These are phyloP conservation scores for Takifugu ocellatus DNA, from an alignment of 2,797 vertebrate genomes.

Conservation along the genomic window DNA sequence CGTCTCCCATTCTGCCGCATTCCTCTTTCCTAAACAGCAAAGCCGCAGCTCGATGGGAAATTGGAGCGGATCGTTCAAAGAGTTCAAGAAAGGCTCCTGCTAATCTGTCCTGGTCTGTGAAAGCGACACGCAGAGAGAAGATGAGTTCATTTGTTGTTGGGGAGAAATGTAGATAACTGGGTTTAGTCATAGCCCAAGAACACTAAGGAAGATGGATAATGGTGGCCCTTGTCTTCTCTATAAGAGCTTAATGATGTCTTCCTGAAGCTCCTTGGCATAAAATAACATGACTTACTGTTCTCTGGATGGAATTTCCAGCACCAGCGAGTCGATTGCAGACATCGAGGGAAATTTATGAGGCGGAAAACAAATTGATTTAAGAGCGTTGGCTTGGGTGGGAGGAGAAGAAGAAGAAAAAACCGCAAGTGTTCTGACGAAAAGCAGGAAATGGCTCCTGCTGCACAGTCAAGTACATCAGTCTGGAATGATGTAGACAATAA, in stretches of 20 bases:
- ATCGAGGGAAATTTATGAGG: constrained; percentile 25
- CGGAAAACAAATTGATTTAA: constrained; percentile 28
- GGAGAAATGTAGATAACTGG: constrained; percentile 31
- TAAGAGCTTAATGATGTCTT: constrained; percentile 33
- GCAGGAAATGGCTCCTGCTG: constrained; percentile 7
- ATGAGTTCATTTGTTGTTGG: constrained; percentile 19
- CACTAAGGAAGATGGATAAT: constrained; percentile 39
- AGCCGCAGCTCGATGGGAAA: too few species aligned
- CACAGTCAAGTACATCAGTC: constrained; percentile 8
- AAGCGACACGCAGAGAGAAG: constrained; percentile 34
- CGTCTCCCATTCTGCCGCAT: constrained; percentile 16
- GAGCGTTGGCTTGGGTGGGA: constrained; percentile 4
- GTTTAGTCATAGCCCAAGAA: constrained; percentile 16
- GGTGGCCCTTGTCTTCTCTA: constrained; percentile 15
- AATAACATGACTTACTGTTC: constrained; percentile 25
- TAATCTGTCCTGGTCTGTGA: constrained; percentile 10
- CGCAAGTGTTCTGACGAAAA: constrained; percentile 1
- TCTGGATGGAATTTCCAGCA: constrained; percentile 21
- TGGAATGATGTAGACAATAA: constrained; percentile 25
- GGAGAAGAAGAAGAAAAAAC: background rate
- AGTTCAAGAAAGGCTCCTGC: too few species aligned
- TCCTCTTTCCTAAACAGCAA: too few species aligned
- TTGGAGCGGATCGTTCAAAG: too few species aligned
- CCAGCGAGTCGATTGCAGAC: constrained; percentile 27
- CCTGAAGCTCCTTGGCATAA: constrained; percentile 22